phyloP scores from a whole-genome alignment of 2,797 vertebrate genomes.

The Hyperoplus immaculatus region DNA sequence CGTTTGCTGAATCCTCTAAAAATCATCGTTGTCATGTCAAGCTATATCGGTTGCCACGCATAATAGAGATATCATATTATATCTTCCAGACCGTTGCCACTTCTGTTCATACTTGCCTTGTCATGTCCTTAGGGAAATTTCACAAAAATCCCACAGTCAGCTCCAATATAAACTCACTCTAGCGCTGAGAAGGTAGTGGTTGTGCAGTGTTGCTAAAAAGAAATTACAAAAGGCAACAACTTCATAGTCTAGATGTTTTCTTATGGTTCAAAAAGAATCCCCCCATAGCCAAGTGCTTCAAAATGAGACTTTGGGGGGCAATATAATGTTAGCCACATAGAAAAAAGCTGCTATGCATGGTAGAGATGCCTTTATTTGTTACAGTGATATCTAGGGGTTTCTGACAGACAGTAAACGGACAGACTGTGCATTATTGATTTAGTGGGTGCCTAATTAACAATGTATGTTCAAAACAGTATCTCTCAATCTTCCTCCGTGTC shows the following conservation, averaged over 20 bases:
- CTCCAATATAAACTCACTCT: background rate
- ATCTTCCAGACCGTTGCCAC: background rate
- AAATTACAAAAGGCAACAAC: background rate
- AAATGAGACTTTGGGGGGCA: background rate
- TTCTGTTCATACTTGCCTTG: background rate
- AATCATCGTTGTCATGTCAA: background rate
- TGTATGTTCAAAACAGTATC: no score
- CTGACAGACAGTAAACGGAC: conserved; percentile 4
- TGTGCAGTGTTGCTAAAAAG: background rate
- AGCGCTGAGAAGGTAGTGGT: background rate
- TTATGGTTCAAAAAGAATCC: background rate
- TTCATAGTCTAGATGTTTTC: background rate
- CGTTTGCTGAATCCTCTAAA: background rate
- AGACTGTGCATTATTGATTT: no score
- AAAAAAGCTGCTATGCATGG: background rate
- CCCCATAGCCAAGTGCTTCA: background rate
- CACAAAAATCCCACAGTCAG: background rate
- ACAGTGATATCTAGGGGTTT: background rate
- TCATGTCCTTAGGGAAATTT: background rate
- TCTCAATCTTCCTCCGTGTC: no score
- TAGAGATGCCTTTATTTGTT: background rate
- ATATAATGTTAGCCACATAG: background rate
- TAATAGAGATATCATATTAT: background rate
- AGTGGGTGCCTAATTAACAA: no score
- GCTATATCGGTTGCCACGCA: background rate